Evolutionary conservation across 2,888 invertebrate genomes (phyloP), one percentile per base, ranked within the genome.

Genomic region (Drosophila hamatofila): DNA sequence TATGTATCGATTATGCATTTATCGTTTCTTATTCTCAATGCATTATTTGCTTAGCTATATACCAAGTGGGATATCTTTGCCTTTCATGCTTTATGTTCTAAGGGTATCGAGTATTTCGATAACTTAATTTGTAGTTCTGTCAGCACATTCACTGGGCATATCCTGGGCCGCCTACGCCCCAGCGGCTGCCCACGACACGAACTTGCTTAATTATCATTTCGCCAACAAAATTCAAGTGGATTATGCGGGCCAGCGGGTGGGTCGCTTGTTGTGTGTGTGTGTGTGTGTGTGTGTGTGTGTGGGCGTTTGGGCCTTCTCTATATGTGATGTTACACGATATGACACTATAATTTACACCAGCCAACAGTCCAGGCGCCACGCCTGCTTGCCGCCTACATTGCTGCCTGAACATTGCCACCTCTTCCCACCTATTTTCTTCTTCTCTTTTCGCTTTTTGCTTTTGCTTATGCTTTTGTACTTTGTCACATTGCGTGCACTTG

Each of bases 401-500:
- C 6, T 11, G 42, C 35, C 35, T 27, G 46, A 14, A 1, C 21
- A 8, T 16, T 14, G 60, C 14, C 60, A 30, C 35, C 44, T 46
- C 35, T 21, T 16, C n/a, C 44, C 35, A 18, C 18, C 18, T 14
- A 6, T 14, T 49, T 49, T 55, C 11, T 30, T 39, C 42, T 37
- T 21, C 41, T 42, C 12, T 27, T 57, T 42, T 41, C 49, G 30
- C 23, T 49, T 57, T 42, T 41, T 41, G 30, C 23, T 49, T 21
- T 42, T 37, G 16, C 25, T 56, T 39, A 25, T 54, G 37, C 42
- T 56, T 56, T 56, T 49, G 49, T 71, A 72, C 57, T 71, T 71
- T 87, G 82, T 81, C 82, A 84, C 80, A 84, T 83, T 83, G 83
- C 83, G 83, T 88, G 83, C 75, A 83, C 80, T 85, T 85, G 77